Percentiles rank a stretch among this genome's conserved stretches.
These are phyloP conservation scores for Mesembrinibis cayennensis DNA, from an alignment of 2,113 vertebrate species.

Conservation along the genomic window DNA sequence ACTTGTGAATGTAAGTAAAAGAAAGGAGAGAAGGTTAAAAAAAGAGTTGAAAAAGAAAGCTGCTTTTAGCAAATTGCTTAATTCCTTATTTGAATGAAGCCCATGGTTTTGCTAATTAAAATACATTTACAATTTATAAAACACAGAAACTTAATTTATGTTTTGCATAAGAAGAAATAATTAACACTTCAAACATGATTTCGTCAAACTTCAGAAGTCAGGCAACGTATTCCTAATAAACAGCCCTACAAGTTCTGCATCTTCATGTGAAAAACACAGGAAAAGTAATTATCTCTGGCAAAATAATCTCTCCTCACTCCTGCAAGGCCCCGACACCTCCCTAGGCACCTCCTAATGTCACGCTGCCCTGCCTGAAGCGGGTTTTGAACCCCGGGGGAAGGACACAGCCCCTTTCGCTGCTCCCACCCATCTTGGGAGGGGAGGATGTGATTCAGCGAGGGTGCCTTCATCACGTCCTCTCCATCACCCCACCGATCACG, in stretches of 20 bases:
- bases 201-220: not conserved
- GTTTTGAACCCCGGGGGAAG: not conserved
- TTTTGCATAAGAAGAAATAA: not conserved
- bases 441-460: not conserved
- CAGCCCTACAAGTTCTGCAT: not conserved
- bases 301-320: not conserved
- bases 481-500: not conserved
- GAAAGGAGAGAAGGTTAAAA: not conserved
- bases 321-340: not conserved
- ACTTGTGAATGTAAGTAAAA: not conserved
- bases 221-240: not conserved
- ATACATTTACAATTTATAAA: not conserved
- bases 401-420: not conserved
- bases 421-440: not conserved
- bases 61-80: not conserved
- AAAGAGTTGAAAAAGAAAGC: not conserved
- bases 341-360: fast-evolving
- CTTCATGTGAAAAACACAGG: fast-evolving
- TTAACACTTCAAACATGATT: not conserved
- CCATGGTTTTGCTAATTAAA: not conserved
- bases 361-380: fast-evolving
- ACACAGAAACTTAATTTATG: not conserved
- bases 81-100: not conserved
- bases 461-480: not conserved
- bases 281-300: not conserved